Evolutionary conservation across 2,888 invertebrate genomes (phyloP).

Genomic region (Gymnocheta viridis): DNA sequence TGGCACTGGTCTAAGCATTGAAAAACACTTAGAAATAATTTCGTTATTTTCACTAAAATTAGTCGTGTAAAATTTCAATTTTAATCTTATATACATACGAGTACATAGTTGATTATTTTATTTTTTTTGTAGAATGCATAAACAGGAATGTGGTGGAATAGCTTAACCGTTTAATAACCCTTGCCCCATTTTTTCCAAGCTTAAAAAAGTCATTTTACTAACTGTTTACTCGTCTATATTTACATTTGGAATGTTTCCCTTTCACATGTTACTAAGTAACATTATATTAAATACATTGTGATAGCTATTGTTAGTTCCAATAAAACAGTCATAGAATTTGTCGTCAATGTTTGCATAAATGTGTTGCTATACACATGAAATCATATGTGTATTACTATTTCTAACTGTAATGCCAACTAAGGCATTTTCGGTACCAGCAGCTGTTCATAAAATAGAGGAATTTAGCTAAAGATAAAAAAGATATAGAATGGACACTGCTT

Average conservation of each 20-base stretch:
- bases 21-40: too few species aligned
- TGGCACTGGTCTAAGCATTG: too few species aligned
- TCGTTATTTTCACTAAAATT: too few species aligned
- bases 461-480: too few species aligned
- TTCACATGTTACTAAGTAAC: constrained; percentile 27
- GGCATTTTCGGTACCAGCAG: background rate
- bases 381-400: background rate
- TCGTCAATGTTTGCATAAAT: background rate
- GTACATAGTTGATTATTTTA: too few species aligned
- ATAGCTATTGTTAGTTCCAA: background rate
- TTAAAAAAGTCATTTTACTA: constrained; percentile 13
- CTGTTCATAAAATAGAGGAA: too few species aligned
- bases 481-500: too few species aligned
- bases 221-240: constrained; percentile 44
- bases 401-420: background rate
- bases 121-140: background rate
- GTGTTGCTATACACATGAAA: background rate
- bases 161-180: constrained; percentile 60
- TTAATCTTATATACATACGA: too few species aligned
- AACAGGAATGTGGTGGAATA: background rate
- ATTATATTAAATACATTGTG: background rate
- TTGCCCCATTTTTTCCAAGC: constrained; percentile 49
- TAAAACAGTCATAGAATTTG: background rate
- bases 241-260: constrained; percentile 29
- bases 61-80: too few species aligned